Base-by-base conservation (phyloP, 2,888 invertebrate genomes). In the Oligia strigilis region DNA sequence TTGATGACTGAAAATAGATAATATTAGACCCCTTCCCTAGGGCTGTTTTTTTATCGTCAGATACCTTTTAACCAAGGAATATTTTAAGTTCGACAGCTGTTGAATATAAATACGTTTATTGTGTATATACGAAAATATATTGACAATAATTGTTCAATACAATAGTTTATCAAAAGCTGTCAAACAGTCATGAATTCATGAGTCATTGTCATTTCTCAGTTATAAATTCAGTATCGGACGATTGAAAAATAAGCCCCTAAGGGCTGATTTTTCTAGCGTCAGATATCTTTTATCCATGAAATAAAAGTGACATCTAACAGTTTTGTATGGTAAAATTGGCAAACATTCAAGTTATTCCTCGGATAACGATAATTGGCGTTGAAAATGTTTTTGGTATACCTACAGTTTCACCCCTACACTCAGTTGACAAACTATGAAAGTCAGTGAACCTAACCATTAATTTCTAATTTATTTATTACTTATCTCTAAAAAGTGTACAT, bases 361-460 rank as follows among this genome's bases (percentile, higher is more conserved):
- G 6, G 49, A 13, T 23, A 36, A 36, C 14, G n/a, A 58, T 43
- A 43, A 58, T 69, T 62, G 46, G 13, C 9, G 6, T 29, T 6
- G 29, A 19, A 52, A 70, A 70, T 19, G 13, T 70, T 62, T 72
- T 72, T 72, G 62, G 64, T 52, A 64, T 36, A 64, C 14, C 5
- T 40, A 49, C 49, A 62, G 13, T 52, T 13, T 52, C 40, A 23
- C 43, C 2, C 23, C 23, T 55, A 43, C 0, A 43, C 2, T 77
- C 64, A 60, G 3, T 65, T 65, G 6, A 46, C 9, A 29, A 62
- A 64, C 11, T 40, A 36, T n/a, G 11, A 72, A 52, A 5, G 49
- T 29, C 11, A 52, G 19, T 52, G 9, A 29, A 52, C 5, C 5
- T 49, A 60, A n/a, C 0, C 9, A 36, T n/a, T 23, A 46, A 4